phyloP scores from a whole-genome alignment of 2,888 invertebrate genomes.

The Margaritifera margaritifera region DNA sequence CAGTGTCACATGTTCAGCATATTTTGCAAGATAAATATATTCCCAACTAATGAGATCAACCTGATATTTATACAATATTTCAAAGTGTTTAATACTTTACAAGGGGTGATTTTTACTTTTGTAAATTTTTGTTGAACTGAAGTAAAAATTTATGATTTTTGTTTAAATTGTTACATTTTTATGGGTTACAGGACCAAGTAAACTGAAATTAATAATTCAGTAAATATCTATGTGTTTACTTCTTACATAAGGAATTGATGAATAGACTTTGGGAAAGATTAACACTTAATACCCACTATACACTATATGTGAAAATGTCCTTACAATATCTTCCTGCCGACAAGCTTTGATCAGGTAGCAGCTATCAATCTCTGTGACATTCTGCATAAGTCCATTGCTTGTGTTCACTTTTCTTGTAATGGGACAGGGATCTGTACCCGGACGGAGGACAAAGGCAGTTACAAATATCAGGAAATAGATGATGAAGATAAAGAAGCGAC shows the following conservation, averaged over 20 bases:
- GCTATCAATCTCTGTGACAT: conserved; percentile 51
- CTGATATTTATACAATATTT: too few relatives aligned
- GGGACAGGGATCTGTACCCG: conserved; percentile 72
- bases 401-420: conserved; percentile 31
- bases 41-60: too few relatives aligned
- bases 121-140: too few relatives aligned
- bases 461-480: conserved; percentile 92
- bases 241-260: not conserved
- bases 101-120: too few relatives aligned
- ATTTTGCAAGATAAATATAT: too few relatives aligned
- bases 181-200: too few relatives aligned
- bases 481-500: conserved; percentile 91
- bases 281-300: not conserved
- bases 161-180: too few relatives aligned
- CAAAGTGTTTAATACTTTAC: too few relatives aligned
- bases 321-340: conserved; percentile 61
- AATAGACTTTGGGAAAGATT: not conserved
- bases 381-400: conserved; percentile 35
- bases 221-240: not conserved
- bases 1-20: too few relatives aligned
- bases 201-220: not conserved
- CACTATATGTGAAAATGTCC: conserved; percentile 11
- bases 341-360: conserved; percentile 67
- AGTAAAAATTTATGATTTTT: too few relatives aligned
- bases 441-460: conserved; percentile 90